Base-by-base conservation (phyloP, 2,888 invertebrate species). In the Abrostola triplasia region DNA sequence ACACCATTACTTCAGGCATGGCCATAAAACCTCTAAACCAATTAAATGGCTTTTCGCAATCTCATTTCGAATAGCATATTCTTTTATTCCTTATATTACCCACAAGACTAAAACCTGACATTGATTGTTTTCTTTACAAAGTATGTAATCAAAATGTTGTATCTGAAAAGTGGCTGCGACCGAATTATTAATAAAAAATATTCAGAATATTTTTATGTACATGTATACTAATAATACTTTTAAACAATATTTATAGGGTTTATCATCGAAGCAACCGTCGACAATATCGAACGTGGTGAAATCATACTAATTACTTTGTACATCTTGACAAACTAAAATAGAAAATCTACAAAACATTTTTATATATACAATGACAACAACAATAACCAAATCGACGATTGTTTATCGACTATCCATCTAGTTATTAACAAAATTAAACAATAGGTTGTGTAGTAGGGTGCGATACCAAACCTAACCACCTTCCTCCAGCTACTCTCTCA, bases 171-270 rank as follows among this genome's bases (percentile, higher is more conserved):
- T 82, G 74, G 79, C 77, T 80, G 79, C 79, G 81, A 83, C 84
- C 81, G 77, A 84, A 81, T 83, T 72, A 82, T 87, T 87, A 82
- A 81, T 77, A 83, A 88, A 88, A 88, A 85, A 87, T 88, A 90
- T 87, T 89, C 83, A 86, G 87, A 88, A 90, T 90, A 90, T 90
- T 89, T 89, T 88, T 94, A 94, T 92, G 79, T 92, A 92, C 93
- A 93, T 75, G 76, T 93, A 92, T 88, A 88, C 93, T 94, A 94
- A 91, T 93, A 94, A 94, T 93, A 94, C 93, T 93, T 93, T 92
- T 88, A 93, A 93, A 93, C 91, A 92, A 93, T 93, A 93, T 93
- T 92, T 93, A 94, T 93, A 93, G 87, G 85, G 85, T 88, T 89
- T 76, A 80, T 85, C 81, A 68, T 85, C 86, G 84, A 87, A 80